Evolutionary conservation across 2,888 invertebrate species (phyloP), one percentile per base, ranked within the genome.

Genomic region (Elysia crispata): DNA sequence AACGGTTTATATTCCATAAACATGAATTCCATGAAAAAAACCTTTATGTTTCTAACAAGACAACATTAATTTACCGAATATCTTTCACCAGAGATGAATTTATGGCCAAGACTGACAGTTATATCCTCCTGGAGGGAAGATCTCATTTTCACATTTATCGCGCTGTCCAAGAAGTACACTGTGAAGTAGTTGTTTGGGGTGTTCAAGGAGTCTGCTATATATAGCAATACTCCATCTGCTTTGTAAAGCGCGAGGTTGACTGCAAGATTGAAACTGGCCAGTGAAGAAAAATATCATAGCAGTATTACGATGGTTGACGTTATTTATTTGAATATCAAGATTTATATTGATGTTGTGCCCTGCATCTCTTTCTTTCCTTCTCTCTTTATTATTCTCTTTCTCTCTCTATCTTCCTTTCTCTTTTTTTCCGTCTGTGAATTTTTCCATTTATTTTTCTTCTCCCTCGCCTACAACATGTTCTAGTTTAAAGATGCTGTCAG

Each of bases 141-240:
- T 54, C 49, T 75, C 80, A 80, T 60, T 15, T 31, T 28, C 33
- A 80, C 20, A 23, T 76, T 54, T 25, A 80, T 6, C 8, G 20
- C 28, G 20, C 80, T 76, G 69, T 76, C 50, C 76, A 76, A 18
- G 1, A 80, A 11, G 23, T 76, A 80, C 41, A 80, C 20, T 30
- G 33, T 80, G 20, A 76, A 66, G 50, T 80, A 80, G 25, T 72
- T n/a, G 15, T 28, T 64, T 23, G 80, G 80, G 49, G 25, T 76
- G 20, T 30, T 25, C 20, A 57, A 28, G 1, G 57, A 1, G 25
- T 80, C 73, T 13, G 76, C 76, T 6, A 73, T 28, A 41, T 80
- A 80, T 0, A 80, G 5, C n/a, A 80, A 23, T 25, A 80, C 80
- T 25, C 80, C 80, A 64, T 80, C 80, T 49, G 80, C 76, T 31